Evolutionary conservation across 2,797 vertebrate species (phyloP), one percentile per base, ranked within the genome.

Genomic region (Takifugu rubripes): DNA sequence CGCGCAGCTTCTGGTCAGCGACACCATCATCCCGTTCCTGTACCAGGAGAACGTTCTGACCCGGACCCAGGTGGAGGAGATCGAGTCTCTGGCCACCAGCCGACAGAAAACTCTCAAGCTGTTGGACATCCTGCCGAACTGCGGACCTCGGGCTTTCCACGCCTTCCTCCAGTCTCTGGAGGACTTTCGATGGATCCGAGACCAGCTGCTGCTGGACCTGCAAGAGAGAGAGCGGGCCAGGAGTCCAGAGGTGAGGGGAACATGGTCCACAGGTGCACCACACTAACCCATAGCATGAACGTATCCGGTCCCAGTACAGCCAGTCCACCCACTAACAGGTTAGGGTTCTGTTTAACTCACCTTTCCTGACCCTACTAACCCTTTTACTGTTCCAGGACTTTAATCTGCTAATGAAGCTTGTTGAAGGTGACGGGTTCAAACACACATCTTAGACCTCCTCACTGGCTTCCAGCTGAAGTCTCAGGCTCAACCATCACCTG

Each of bases 1-100:
- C 58, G 84, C 89, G 0, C 90, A 95, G 75, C 88, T 96, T 5
- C 70, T 94, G 73, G 93, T 96, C 53, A 92, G 92, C 1, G 95
- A 94, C 47, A 47, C 90, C 1, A 85, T 97, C 58, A 85, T 96
- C 74, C 94, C 93, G 44, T 91, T 94, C 44, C 91, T 98, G 76
- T 95, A 90, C 70, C 96, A 98, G 85, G 96, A 98, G 83, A 83
- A 88, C 3, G 73, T 97, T 56, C 74, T 98, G 54, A 94, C 93
- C 0, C 87, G 89, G 48, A 74, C 70, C 3, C 93, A 97, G 0
- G 70, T 95, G 64, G 90, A 98, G 65, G 90, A 93, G 69, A 93
- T 98, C 80, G 88, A 88, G 82, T 79, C 90, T 0, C 91, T 94
- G 72, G 59, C 75, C n/a, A 94, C 92, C 1, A 89, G 87, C 64